Evolutionary conservation across 37 sponge, comb jelly and placozoan species (phyloP), one percentile per base, ranked within the genome.

Genomic region (Hexactinellida sp.): DNA sequence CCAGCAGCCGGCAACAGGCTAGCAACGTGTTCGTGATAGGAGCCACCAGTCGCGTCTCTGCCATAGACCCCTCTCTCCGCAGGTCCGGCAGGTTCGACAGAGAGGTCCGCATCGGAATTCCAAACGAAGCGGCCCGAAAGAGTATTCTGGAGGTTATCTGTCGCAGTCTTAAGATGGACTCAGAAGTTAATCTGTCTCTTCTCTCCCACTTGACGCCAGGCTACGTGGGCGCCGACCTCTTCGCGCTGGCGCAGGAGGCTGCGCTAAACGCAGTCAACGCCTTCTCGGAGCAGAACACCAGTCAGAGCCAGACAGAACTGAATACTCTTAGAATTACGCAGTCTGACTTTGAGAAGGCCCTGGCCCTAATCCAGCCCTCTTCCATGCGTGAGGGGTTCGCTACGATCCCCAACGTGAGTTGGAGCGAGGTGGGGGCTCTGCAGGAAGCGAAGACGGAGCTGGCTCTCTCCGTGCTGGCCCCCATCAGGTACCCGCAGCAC

Each of bases 401-500:
- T 35, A 94, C 96, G 37, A 93, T 98, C 30, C 99, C 99, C 0
- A 93, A 98, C 82, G 89, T 88, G 38, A 92, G 90, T 0, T 98
- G 99, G 99, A 90, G 88, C 47, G 96, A 98, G 38, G 90, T 98
- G 55, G 99, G 99, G 36, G 99, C 99, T 3, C 89, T 98, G 54
- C 86, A 89, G 38, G 86, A 88, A 7, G 63, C 95, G 38, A 90
- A 92, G 55, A 92, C 93, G 39, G 96, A 95, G 52, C 94, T 98
- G 30, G 89, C 89, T 38, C 84, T 95, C 88, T 88, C 96, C 36
- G 95, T 98, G 24, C 84, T 98, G 85, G 93, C 93, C 38, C 96
- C 92, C 36, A 91, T 91, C 35, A 90, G 89, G 9, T 94, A 91
- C 39, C 91, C 94, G 23, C 82, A 89, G 30, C 92, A 93, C 83